phyloP scores from a whole-genome alignment of 2,888 invertebrate genomes.

The Eupsilia transversa region DNA sequence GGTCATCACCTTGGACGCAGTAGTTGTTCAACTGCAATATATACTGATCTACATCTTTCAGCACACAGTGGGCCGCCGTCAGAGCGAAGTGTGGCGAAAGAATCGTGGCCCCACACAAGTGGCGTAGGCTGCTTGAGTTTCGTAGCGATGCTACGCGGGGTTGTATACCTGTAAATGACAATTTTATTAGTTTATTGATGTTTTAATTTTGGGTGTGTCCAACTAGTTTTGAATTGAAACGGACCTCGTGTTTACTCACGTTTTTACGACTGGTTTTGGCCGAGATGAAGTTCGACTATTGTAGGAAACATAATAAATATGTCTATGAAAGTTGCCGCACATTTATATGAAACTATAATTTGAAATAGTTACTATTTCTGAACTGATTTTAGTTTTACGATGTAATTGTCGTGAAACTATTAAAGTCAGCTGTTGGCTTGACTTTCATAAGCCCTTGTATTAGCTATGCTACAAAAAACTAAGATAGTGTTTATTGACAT shows the following conservation, averaged over 20 bases:
- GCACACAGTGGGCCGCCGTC: slow-evolving; percentile 86
- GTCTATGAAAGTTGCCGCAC: background rate
- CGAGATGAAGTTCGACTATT: background rate
- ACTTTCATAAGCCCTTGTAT: slow-evolving; percentile 25
- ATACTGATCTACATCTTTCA: slow-evolving; percentile 70
- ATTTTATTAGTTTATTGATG: background rate
- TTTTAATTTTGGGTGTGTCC: background rate
- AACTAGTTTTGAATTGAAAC: background rate
- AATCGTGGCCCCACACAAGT: slow-evolving; percentile 83
- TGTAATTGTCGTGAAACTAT: slow-evolving; percentile 8
- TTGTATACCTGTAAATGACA: slow-evolving; percentile 73
- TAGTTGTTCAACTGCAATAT: slow-evolving; percentile 79
- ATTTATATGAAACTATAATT: background rate
- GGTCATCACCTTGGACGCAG: slow-evolving; percentile 67
- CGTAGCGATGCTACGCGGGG: slow-evolving; percentile 81
- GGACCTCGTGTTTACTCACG: background rate
- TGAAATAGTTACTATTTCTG: slow-evolving; percentile 8
- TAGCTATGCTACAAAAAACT: slow-evolving; percentile 3
- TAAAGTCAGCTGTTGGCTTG: slow-evolving; percentile 21
- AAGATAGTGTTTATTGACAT: slow-evolving; percentile 3
- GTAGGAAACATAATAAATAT: background rate
- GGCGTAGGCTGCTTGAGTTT: slow-evolving; percentile 69
- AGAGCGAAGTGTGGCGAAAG: slow-evolving; percentile 77
- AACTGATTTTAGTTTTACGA: slow-evolving; percentile 23
- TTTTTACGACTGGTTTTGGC: background rate